phyloP scores from a whole-genome alignment of 2,888 invertebrate species.

The Eristalis pertinax region DNA sequence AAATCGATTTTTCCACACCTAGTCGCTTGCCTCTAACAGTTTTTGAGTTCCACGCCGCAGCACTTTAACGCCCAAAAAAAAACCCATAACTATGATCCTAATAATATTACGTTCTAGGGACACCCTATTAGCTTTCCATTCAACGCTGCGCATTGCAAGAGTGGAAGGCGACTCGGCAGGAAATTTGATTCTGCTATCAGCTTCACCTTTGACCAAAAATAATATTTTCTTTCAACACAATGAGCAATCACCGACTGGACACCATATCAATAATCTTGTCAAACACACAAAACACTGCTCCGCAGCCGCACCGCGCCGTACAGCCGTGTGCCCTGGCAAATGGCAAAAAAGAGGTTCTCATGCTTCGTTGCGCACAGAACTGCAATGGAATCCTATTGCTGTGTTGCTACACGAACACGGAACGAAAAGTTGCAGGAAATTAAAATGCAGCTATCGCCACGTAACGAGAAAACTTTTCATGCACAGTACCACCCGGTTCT shows the following conservation, averaged over 20 bases:
- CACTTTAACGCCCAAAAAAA: too few relatives aligned
- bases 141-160: neutral
- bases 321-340: neutral
- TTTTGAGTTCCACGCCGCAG: too few relatives aligned
- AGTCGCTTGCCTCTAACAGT: too few relatives aligned
- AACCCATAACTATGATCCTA: too few relatives aligned
- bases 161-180: neutral
- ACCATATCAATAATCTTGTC: slow-evolving; percentile 15
- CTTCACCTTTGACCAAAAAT: slow-evolving; percentile 4
- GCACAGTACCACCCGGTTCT: neutral
- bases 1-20: too few relatives aligned
- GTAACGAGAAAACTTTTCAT: slow-evolving; percentile 22
- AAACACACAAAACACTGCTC: neutral
- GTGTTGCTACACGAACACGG: neutral
- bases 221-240: slow-evolving; percentile 25
- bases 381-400: slow-evolving; percentile 7
- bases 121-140: neutral
- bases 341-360: too few relatives aligned
- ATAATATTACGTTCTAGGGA: too few relatives aligned
- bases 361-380: neutral
- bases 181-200: slow-evolving; percentile 11
- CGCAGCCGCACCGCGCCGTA: neutral
- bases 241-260: slow-evolving; percentile 46
- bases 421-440: slow-evolving; percentile 48
- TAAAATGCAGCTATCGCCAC: slow-evolving; percentile 40